Evolutionary conservation across 2,113 vertebrate species (phyloP).

Genomic region (Fulica atra): DNA sequence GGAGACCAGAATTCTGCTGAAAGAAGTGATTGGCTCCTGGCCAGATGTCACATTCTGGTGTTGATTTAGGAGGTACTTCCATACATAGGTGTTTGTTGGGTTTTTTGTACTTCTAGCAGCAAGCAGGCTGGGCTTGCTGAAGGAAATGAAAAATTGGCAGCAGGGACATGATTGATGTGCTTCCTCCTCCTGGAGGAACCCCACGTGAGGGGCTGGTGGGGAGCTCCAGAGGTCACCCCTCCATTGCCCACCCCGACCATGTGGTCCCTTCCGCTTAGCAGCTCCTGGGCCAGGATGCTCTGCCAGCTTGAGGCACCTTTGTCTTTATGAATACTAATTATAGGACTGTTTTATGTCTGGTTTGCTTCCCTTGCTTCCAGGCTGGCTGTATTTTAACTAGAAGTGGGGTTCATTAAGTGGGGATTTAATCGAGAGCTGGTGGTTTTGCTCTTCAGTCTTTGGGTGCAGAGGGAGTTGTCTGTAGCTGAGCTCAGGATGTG

Average conservation of each 20-base stretch:
- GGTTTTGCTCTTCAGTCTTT: neutral
- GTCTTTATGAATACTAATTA: neutral
- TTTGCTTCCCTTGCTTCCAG: neutral
- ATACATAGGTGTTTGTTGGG: neutral
- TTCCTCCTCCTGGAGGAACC: neutral
- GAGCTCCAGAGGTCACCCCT: neutral
- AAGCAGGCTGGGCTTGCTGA: neutral
- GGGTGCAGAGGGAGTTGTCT: neutral
- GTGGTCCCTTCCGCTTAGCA: accelerated
- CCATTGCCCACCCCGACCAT: accelerated
- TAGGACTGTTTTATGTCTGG: neutral
- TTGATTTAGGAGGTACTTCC: neutral
- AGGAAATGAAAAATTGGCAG: neutral
- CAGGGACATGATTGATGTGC: neutral
- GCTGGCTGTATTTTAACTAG: neutral
- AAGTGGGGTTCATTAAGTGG: slow-evolving; percentile 26
- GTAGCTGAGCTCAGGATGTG: neutral
- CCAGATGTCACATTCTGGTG: neutral
- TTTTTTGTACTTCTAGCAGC: neutral
- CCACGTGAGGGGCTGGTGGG: accelerated
- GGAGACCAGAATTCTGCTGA: neutral
- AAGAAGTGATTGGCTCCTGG: neutral
- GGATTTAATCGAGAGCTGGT: neutral
- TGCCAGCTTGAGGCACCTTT: neutral
- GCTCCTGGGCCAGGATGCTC: neutral